Percentiles rank a stretch among this genome's conserved stretches.
phyloP scores from a whole-genome alignment of 2,888 invertebrate genomes.

The Tethea ocularis region DNA sequence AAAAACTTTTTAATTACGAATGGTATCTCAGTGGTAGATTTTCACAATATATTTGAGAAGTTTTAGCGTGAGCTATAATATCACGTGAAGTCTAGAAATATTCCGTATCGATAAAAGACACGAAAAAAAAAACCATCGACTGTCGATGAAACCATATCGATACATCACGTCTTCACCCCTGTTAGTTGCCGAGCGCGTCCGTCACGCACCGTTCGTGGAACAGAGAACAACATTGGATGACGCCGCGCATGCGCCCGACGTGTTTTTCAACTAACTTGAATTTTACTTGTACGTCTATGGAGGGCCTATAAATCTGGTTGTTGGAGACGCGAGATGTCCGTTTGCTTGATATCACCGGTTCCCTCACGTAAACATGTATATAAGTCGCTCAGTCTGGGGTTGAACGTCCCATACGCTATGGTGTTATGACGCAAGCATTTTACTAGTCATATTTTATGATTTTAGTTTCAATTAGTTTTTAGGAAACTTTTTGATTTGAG shows the following conservation, averaged over 20 bases:
- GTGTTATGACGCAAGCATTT: constrained; percentile 32
- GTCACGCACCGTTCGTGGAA: constrained; percentile 48
- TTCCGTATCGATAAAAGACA: no score
- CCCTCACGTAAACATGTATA: constrained; percentile 51
- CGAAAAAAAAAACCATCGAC: constrained; percentile 26
- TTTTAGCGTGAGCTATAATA: no score
- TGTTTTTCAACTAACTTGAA: constrained; percentile 71
- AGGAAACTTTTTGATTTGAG: constrained; percentile 2
- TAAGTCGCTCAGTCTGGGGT: constrained; percentile 23
- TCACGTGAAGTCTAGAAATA: no score
- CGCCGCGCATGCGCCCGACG: constrained; percentile 60
- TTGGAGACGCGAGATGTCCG: constrained; percentile 34
- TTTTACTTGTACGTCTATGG: constrained; percentile 47
- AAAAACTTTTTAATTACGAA: no score
- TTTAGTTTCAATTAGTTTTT: not conserved
- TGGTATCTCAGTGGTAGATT: no score
- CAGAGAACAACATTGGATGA: constrained; percentile 59
- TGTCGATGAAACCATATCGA: constrained; percentile 8
- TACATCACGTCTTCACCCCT: constrained; percentile 29
- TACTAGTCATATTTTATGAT: not conserved
- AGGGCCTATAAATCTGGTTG: constrained; percentile 59
- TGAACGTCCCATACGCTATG: constrained; percentile 17
- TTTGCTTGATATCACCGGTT: constrained; percentile 47
- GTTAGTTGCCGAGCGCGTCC: constrained; percentile 40
- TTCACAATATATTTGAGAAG: no score